These are phyloP conservation scores for Otis tarda DNA, from an alignment of 2,113 vertebrate species.

Conservation along the genomic window DNA sequence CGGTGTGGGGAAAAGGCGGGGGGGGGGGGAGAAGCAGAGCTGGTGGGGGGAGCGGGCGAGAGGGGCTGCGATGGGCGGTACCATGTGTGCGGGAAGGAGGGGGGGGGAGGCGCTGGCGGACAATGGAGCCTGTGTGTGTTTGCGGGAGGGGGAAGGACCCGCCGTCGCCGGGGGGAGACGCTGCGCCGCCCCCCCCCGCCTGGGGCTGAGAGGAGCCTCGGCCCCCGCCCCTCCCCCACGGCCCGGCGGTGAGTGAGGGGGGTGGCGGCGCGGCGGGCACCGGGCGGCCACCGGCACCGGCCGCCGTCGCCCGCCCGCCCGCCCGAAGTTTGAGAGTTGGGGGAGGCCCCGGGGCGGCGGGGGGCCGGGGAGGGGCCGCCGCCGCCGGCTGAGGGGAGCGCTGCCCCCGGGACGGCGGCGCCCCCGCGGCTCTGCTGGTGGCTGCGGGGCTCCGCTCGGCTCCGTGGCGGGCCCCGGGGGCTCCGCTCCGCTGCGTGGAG, in stretches of 20 bases:
- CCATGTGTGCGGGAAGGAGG: too few relatives aligned
- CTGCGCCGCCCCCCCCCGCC: too few relatives aligned
- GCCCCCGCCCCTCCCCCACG: constrained; percentile 58
- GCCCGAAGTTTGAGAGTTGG: constrained; percentile 18
- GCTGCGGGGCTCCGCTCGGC: not conserved
- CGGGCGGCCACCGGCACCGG: not conserved
- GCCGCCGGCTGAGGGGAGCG: not conserved
- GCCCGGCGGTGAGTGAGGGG: constrained; percentile 11
- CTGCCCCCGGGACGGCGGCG: not conserved
- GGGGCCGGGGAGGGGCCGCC: not conserved
- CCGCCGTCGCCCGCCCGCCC: not conserved
- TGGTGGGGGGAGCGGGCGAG: too few relatives aligned
- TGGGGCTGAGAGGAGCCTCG: too few relatives aligned
- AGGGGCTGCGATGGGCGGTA: too few relatives aligned
- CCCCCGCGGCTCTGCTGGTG: not conserved
- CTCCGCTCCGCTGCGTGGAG: not conserved
- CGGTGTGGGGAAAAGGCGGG: too few relatives aligned
- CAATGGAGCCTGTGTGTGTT: too few relatives aligned
- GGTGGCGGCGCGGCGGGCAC: constrained; percentile 3
- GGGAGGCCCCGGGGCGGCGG: not conserved
- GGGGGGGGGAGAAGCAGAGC: too few relatives aligned
- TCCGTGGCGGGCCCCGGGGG: not conserved
- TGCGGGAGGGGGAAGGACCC: too few relatives aligned
- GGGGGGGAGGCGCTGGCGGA: too few relatives aligned
- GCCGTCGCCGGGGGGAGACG: too few relatives aligned